Base-by-base conservation (phyloP, 2,797 vertebrate genomes). In the Anniella stebbinsi region DNA sequence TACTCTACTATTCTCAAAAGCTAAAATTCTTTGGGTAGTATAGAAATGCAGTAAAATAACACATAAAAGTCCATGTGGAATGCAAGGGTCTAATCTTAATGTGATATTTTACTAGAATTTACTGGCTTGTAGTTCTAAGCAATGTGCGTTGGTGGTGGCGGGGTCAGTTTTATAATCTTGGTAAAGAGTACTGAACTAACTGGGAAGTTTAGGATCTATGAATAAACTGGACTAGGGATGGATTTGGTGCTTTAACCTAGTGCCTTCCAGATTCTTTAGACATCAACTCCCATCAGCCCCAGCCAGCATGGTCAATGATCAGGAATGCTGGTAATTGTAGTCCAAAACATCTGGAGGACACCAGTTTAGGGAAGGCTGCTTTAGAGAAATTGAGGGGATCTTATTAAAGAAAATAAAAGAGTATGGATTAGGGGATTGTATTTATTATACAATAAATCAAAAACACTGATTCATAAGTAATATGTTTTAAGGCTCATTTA, bases 371-470 rank as follows among this genome's bases (percentile, higher is more conserved):
- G 51, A 51, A 51, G 51, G 51, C 51, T 51, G 60, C 60, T 18
- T 18, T 18, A 80, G 54, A 41, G 48, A 60, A 67, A 78, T 51
- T 28, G 13, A 72, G 23, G 51, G 33, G 54, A 63, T 48, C 11
- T 69, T 5, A 15, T 11, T 80, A 54, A 1, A 54, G 30, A 86
- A 41, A 2, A 48, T 4, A 15, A n/a, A 63, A 18, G 8, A 72
- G 23, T 25, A 69, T n/a, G 11, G 30, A 54, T 15, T n/a, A 57
- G 73, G 38, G 38, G n/a, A 45, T 9, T 66, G 38, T 2, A 63
- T 69, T 84, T 83, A 13, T 18, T 66, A 30, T 30, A 72, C 30
- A 57, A 67, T 87, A n/a, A 80, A 84, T 90, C 54, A 63, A 63
- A 90, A 75, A 48, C n/a, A 23, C 15, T 38, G 41, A 36, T 17